A percentile compares a stretch with the other conserved stretches of the same genome.
phyloP scores from a whole-genome alignment of 2,797 vertebrate genomes.

The Molossus molossus region DNA sequence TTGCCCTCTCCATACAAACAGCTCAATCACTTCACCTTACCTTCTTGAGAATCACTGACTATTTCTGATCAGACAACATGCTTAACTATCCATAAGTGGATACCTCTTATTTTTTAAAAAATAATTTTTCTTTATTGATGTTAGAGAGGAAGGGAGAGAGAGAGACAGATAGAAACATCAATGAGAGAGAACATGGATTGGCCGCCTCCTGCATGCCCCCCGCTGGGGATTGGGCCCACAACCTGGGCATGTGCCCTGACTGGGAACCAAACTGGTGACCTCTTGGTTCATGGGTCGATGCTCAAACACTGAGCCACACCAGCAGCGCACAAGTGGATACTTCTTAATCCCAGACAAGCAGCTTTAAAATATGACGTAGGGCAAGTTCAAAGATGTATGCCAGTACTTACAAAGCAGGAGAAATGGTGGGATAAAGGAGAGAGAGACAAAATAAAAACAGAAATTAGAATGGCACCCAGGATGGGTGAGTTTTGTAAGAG shows the following conservation, averaged over 20 bases:
- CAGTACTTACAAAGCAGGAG: neutral
- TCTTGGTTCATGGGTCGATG: too few relatives aligned
- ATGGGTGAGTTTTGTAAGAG: neutral
- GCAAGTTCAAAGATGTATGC: neutral
- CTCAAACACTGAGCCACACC: too few relatives aligned
- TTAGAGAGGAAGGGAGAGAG: too few relatives aligned
- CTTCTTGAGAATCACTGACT: neutral
- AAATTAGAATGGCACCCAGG: neutral
- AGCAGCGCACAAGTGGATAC: neutral
- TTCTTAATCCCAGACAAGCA: slow-evolving; percentile 6
- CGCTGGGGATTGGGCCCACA: too few relatives aligned
- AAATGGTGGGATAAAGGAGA: neutral
- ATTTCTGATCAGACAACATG: neutral
- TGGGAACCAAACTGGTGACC: too few relatives aligned
- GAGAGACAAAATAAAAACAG: neutral
- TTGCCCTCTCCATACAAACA: neutral
- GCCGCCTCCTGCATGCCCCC: too few relatives aligned
- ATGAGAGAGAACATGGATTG: too few relatives aligned
- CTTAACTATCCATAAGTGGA: neutral
- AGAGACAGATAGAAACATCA: too few relatives aligned
- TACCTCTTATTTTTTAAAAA: neutral
- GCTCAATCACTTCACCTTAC: neutral
- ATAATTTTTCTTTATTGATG: too few relatives aligned
- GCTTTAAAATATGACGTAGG: neutral
- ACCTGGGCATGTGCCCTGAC: too few relatives aligned